These are phyloP conservation scores for Pteromalus puparum DNA, from an alignment of 1,140 invertebrate species.

Conservation along the genomic window DNA sequence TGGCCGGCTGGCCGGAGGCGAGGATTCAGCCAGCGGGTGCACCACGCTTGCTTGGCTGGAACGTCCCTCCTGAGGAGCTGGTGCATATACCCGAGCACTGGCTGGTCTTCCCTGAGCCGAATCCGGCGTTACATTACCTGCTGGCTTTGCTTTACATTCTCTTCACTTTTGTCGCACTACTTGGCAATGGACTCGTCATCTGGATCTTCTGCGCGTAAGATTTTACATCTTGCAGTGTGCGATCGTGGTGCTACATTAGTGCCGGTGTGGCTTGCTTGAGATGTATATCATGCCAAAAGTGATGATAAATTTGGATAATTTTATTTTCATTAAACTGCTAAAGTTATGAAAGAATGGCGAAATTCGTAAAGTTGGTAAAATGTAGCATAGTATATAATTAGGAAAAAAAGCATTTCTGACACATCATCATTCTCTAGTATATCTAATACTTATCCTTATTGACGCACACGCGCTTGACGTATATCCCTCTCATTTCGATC, in stretches of 20 bases:
- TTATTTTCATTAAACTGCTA: too few relatives aligned
- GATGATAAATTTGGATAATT: too few relatives aligned
- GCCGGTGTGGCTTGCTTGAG: not conserved
- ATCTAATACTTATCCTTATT: too few relatives aligned
- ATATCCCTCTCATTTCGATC: too few relatives aligned
- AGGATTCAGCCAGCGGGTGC: slow-evolving; percentile 67
- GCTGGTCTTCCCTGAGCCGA: slow-evolving; percentile 86
- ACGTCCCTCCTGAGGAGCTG: slow-evolving; percentile 85
- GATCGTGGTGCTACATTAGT: not conserved
- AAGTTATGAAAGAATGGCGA: too few relatives aligned
- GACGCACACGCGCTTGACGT: too few relatives aligned
- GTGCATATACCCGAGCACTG: slow-evolving; percentile 88
- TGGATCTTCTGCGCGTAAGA: slow-evolving; percentile 90
- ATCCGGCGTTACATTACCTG: slow-evolving; percentile 88
- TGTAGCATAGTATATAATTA: too few relatives aligned
- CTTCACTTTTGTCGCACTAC: slow-evolving; percentile 85
- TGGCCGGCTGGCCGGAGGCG: slow-evolving; percentile 62
- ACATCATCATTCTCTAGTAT: too few relatives aligned
- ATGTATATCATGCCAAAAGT: too few relatives aligned
- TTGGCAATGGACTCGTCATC: slow-evolving; percentile 92
- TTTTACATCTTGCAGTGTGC: not conserved
- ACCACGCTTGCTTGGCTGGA: slow-evolving; percentile 83
- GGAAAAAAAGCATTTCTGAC: too few relatives aligned
- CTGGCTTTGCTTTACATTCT: slow-evolving; percentile 87
- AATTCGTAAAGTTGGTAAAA: too few relatives aligned